phyloP scores from a whole-genome alignment of 1,140 invertebrate species.

The Onthophagus taurus region DNA sequence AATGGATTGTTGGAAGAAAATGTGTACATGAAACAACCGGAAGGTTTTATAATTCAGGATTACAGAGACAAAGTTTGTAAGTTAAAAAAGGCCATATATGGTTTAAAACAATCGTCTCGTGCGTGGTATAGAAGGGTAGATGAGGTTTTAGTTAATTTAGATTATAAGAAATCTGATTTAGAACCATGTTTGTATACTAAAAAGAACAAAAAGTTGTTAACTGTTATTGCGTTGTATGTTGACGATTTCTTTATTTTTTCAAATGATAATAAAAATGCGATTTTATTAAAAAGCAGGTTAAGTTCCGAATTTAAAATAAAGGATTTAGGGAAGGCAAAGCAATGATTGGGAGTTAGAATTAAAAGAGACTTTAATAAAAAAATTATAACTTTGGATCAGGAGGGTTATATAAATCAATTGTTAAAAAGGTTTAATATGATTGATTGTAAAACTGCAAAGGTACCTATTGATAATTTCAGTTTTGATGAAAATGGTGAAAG shows the following conservation, averaged over 20 bases:
- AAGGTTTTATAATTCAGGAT: conserved; percentile 28
- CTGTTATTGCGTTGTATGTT: conserved; percentile 3
- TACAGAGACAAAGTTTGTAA: conserved; percentile 31
- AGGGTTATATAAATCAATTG: conserved; percentile 4
- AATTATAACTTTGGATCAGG: conserved; percentile 1
- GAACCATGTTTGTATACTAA: conserved; percentile 24
- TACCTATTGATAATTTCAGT: conserved; percentile 8
- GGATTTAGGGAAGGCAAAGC: neutral
- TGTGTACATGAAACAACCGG: conserved; percentile 31
- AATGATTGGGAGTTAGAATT: conserved; percentile 3
- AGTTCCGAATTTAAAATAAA: conserved; percentile 2
- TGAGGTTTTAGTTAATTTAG: conserved; percentile 22
- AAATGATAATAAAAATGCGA: conserved; percentile 4
- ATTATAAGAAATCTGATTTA: conserved; percentile 21
- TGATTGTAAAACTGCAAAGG: conserved; percentile 7
- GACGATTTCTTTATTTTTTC: conserved; percentile 7
- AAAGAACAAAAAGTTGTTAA: neutral
- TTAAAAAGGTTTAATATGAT: conserved; percentile 9
- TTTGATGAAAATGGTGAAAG: conserved; percentile 1
- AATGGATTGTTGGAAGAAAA: conserved; percentile 31
- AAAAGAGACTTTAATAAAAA: conserved; percentile 10
- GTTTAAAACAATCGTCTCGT: conserved; percentile 33
- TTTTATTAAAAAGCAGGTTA: conserved; percentile 1
- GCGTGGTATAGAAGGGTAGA: conserved; percentile 35
- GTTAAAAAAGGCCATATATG: conserved; percentile 33